Conservation (phyloP, 2,888 invertebrate species). For the Metellina segmentata region DNA sequence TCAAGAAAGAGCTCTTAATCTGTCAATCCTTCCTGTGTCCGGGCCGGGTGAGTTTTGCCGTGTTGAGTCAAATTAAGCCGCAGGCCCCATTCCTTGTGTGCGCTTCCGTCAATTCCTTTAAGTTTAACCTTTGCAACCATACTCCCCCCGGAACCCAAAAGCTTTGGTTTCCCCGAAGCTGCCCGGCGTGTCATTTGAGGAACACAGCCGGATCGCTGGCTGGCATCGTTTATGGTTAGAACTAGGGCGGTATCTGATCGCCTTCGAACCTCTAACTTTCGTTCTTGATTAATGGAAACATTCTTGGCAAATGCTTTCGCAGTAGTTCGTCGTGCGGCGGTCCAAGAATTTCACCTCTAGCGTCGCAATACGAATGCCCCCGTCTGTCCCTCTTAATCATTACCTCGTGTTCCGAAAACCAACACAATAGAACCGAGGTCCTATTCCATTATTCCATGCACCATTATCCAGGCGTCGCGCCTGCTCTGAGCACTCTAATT, state of each 20-base stretch:
- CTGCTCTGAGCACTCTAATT: conserved; percentile 66
- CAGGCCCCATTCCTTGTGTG: no score
- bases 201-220: conserved; percentile 85
- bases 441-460: conserved; percentile 70
- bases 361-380: conserved; percentile 85
- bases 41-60: no score
- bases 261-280: conserved; percentile 87
- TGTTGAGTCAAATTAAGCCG: no score
- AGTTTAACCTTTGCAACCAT: no score
- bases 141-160: conserved; percentile 78
- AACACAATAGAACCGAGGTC: conserved; percentile 72
- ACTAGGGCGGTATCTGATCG: conserved; percentile 86
- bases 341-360: conserved; percentile 87
- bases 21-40: conserved; percentile 64
- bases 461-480: conserved; percentile 66
- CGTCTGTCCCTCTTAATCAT: conserved; percentile 70
- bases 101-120: no score
- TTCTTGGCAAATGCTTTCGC: conserved; percentile 87
- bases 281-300: conserved; percentile 87
- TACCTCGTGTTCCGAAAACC: conserved; percentile 74
- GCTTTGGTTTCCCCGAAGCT: conserved; percentile 84
- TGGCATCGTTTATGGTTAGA: conserved; percentile 86
- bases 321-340: conserved; percentile 84
- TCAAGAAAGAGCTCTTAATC: conserved; percentile 60
- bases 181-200: conserved; percentile 84